Evolutionary conservation across 1,140 invertebrate genomes (phyloP).

Genomic region (Thaumatotibia leucotreta): DNA sequence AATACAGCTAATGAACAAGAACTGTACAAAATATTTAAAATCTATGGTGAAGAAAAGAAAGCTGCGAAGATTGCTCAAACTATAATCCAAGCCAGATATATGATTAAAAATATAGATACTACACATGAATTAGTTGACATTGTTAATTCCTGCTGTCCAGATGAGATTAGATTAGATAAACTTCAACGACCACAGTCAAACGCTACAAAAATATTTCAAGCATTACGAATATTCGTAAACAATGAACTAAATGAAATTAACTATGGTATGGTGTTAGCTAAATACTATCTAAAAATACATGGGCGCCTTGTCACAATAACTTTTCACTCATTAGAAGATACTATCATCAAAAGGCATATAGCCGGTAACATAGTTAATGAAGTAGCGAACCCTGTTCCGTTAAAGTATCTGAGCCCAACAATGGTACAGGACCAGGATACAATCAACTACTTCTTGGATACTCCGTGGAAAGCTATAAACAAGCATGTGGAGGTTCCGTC

Average conservation of each 20-base stretch:
- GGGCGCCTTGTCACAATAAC: conserved; percentile 89
- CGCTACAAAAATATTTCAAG: conserved; percentile 96
- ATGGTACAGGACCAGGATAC: conserved; percentile 77
- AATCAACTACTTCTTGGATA: conserved; percentile 78
- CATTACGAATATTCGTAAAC: conserved; percentile 96
- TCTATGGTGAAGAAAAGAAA: conserved; percentile 94
- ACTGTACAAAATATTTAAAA: conserved; percentile 89
- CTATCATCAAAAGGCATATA: conserved; percentile 95
- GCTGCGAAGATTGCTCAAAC: conserved; percentile 92
- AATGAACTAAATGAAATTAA: conserved; percentile 98
- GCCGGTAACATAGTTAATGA: conserved; percentile 85
- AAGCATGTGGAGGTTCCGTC: conserved; percentile 89
- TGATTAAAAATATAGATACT: conserved; percentile 87
- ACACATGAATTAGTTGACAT: conserved; percentile 91
- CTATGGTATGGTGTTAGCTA: conserved; percentile 89
- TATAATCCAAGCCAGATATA: conserved; percentile 91
- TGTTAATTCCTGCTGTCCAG: conserved; percentile 81
- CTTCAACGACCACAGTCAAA: conserved; percentile 85
- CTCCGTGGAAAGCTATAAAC: conserved; percentile 86
- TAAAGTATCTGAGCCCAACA: conserved; percentile 80
- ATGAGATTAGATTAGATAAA: conserved; percentile 81
- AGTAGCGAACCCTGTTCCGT: conserved; percentile 79
- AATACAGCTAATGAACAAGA: conserved; percentile 86
- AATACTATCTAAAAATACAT: conserved; percentile 85
- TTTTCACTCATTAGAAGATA: conserved; percentile 97